These are phyloP conservation scores for Pseudoips prasinana DNA, from an alignment of 2,888 invertebrate species.

Conservation along the genomic window DNA sequence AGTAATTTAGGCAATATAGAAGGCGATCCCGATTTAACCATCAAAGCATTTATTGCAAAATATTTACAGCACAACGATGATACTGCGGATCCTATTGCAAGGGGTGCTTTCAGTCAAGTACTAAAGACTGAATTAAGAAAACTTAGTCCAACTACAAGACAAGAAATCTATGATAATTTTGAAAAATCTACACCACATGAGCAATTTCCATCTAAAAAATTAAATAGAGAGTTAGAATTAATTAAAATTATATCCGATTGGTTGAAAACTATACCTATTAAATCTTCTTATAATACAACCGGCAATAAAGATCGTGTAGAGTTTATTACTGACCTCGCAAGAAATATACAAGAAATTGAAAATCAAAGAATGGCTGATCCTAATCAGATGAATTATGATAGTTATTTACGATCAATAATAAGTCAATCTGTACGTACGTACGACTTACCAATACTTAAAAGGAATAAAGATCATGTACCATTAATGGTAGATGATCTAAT, in stretches of 20 bases:
- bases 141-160: constrained; percentile 35
- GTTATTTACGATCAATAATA: constrained; percentile 37
- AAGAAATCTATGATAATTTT: constrained; percentile 40
- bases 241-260: constrained; percentile 57
- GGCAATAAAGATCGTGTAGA: constrained; percentile 44
- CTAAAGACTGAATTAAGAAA: constrained; percentile 48
- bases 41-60: constrained; percentile 48
- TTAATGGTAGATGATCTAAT: constrained; percentile 39
- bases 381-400: constrained; percentile 39
- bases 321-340: constrained; percentile 48
- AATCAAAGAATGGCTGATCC: constrained; percentile 37
- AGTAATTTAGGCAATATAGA: constrained; percentile 19
- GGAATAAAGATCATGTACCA: constrained; percentile 24
- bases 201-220: constrained; percentile 29
- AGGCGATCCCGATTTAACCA: constrained; percentile 38
- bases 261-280: constrained; percentile 51
- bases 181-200: constrained; percentile 22
- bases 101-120: constrained; percentile 43
- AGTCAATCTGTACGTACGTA: constrained; percentile 27
- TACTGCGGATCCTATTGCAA: constrained; percentile 44
- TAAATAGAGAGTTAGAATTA: constrained; percentile 48
- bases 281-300: constrained; percentile 37
- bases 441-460: constrained; percentile 35
- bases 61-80: constrained; percentile 50
- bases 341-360: constrained; percentile 47